phyloP scores from a whole-genome alignment of 2,888 invertebrate genomes.

The Emmelina monodactyla region DNA sequence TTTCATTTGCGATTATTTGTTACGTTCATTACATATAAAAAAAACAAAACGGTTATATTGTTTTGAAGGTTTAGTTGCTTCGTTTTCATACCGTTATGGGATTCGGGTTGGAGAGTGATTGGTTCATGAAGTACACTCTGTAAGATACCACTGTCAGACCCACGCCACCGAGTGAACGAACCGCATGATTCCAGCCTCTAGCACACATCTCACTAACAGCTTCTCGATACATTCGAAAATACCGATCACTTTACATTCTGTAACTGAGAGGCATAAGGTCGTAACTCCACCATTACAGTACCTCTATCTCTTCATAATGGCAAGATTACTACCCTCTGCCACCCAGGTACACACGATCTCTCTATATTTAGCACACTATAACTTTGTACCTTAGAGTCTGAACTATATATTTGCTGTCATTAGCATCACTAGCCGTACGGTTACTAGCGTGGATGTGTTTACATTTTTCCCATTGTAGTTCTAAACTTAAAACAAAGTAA shows the following conservation, averaged over 20 bases:
- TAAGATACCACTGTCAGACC: conserved; percentile 56
- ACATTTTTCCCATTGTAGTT: conserved; percentile 18
- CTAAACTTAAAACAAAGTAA: conserved; percentile 4
- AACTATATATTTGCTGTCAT: conserved; percentile 49
- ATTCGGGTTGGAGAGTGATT: conserved; percentile 32
- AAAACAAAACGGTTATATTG: no score
- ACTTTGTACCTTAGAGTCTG: conserved; percentile 54
- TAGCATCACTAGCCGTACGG: conserved; percentile 49
- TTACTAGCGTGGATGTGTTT: conserved; percentile 57
- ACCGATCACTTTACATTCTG: conserved; percentile 49
- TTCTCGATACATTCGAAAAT: conserved; percentile 58
- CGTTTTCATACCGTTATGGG: conserved; percentile 26
- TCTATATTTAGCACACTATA: conserved; percentile 47
- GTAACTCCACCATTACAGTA: conserved; percentile 24
- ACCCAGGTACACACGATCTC: conserved; percentile 52
- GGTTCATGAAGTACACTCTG: conserved; percentile 49
- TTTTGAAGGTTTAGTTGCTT: conserved; percentile 20
- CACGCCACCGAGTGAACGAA: conserved; percentile 67
- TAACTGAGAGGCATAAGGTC: conserved; percentile 61
- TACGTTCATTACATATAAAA: no score
- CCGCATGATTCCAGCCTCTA: conserved; percentile 64
- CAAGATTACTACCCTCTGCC: conserved; percentile 48
- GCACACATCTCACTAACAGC: conserved; percentile 65
- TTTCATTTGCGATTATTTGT: no score
- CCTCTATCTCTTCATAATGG: not conserved